These are phyloP conservation scores for Gymnothorax javanicus DNA, from an alignment of 2,797 vertebrate species.

Conservation along the genomic window DNA sequence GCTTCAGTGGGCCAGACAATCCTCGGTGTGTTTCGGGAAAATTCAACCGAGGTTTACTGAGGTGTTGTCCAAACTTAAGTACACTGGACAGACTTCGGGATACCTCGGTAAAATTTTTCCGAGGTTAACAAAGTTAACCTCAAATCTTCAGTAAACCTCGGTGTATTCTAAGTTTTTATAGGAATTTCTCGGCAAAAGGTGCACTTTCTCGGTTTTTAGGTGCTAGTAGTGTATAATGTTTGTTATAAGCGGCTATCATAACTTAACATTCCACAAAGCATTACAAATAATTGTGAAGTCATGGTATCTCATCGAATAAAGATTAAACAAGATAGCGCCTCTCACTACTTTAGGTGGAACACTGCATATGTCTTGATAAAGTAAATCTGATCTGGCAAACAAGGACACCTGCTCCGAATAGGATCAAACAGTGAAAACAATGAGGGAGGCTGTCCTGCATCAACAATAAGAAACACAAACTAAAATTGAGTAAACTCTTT, in stretches of 20 bases:
- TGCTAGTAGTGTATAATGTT: neutral
- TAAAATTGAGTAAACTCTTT: neutral
- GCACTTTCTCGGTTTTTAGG: too few species aligned
- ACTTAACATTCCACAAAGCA: neutral
- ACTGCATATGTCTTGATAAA: constrained; percentile 63
- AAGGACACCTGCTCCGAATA: constrained; percentile 66
- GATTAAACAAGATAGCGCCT: constrained; percentile 63
- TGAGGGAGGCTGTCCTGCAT: constrained; percentile 41
- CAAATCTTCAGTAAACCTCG: too few species aligned
- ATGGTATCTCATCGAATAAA: constrained; percentile 39
- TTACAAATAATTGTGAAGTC: neutral
- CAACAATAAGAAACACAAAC: neutral
- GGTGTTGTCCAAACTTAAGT: too few species aligned
- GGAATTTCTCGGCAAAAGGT: too few species aligned
- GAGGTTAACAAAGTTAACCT: too few species aligned
- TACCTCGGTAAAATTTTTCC: too few species aligned
- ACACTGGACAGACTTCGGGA: too few species aligned
- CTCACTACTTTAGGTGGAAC: constrained; percentile 57
- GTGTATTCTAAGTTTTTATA: too few species aligned
- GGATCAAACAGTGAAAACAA: constrained; percentile 41
- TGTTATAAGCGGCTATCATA: neutral
- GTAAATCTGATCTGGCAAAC: constrained; percentile 72
- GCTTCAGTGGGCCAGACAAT: too few species aligned
- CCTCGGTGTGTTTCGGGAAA: too few species aligned
- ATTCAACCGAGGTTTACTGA: too few species aligned